Evolutionary conservation across 2,888 invertebrate genomes (phyloP), one percentile per base, ranked within the genome.

Genomic region (Vanessa cardui): DNA sequence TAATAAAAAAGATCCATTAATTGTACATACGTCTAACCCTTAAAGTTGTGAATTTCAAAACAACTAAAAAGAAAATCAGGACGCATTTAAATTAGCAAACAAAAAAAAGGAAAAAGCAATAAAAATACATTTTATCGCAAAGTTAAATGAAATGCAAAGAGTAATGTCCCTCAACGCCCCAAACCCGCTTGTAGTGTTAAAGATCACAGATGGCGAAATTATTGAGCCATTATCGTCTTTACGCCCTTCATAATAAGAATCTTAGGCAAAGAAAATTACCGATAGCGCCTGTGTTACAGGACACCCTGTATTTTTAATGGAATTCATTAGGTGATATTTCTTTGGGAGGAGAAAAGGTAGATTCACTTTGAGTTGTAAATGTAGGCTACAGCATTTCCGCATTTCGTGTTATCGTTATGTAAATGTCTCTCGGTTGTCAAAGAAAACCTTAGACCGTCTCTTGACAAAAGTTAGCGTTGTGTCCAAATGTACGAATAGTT

Each of bases 341-440:
- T 72, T 72, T 67, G 68, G 64, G 68, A 58, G 58, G 64, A 65
- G 67, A 62, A 65, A 66, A 67, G 56, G 65, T 71, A 58, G 52
- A 68, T 65, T 66, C 72, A 66, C 73, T 73, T 74, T 75, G 75
- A 73, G 73, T 73, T 75, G 74, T 72, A 75, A 74, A 73, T 75
- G 62, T 69, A 54, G 65, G 47, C 68, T 20, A 12, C 50, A 61
- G 26, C 61, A 60, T 68, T 64, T 52, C 66, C 64, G 45, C 54
- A 67, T 64, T 69, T 65, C 67, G 52, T 67, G 52, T 66, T 70
- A 72, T 26, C 54, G 31, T 54, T 54, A 54, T 70, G 70, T 64
- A 61, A 72, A 72, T 70, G 58, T 56, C 46, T 64, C 66, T 71
- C 20, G 64, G 54, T 60, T 64, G 58, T 69, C 71, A 70, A 61